Evolutionary conservation across 2,797 vertebrate genomes (phyloP).

Genomic region (Anniella stebbinsi): DNA sequence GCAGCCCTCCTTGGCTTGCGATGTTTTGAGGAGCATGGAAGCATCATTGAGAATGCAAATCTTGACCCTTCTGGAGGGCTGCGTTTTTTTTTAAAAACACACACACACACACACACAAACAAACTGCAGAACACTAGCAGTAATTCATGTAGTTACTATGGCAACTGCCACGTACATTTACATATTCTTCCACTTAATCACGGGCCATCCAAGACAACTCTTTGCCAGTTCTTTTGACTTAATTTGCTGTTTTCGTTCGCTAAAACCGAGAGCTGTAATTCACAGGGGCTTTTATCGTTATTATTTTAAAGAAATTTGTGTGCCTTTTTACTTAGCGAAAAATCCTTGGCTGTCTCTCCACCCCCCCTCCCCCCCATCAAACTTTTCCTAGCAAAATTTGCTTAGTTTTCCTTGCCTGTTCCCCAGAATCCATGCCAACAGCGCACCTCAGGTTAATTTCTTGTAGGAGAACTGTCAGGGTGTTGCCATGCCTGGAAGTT

Average conservation of each 20-base stretch:
- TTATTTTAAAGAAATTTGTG: not conserved
- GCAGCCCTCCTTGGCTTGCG: not conserved
- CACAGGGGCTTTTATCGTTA: not conserved
- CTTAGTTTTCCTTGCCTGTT: not conserved
- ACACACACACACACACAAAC: too few relatives aligned
- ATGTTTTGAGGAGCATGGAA: not conserved
- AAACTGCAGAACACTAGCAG: constrained; percentile 1
- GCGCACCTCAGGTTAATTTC: not conserved
- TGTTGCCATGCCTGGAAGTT: not conserved
- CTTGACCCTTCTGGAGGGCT: constrained; percentile 32
- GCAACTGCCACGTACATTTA: constrained; percentile 69
- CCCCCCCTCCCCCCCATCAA: not conserved
- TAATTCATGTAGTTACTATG: constrained; percentile 70
- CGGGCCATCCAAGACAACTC: constrained; percentile 59
- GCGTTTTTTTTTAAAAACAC: not conserved
- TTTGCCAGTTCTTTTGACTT: constrained; percentile 22
- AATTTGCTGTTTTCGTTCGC: constrained; percentile 24
- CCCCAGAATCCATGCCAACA: not conserved
- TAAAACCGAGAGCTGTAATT: not conserved
- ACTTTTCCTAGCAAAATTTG: not conserved
- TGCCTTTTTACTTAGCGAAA: not conserved
- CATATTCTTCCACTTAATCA: constrained; percentile 73
- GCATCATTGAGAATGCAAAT: constrained; percentile 19
- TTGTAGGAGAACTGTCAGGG: rapidly evolving
- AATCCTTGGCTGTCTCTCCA: not conserved